These are phyloP conservation scores for Labrus mixtus DNA, from an alignment of 2,113 vertebrate species.

Conservation along the genomic window DNA sequence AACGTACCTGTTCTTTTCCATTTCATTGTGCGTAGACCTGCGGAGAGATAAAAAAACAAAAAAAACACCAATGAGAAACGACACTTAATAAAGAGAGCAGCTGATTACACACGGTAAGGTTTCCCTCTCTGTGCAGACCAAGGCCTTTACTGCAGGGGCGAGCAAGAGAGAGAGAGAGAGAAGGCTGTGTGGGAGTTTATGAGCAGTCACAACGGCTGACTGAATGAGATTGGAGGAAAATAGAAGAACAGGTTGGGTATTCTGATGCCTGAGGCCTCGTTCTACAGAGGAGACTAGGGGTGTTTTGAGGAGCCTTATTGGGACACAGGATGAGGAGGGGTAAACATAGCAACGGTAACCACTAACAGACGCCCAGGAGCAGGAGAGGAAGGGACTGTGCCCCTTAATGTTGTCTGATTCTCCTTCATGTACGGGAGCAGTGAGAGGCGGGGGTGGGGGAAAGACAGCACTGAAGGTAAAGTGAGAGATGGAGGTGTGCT, in stretches of 20 bases:
- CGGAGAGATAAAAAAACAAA: slow-evolving; percentile 70
- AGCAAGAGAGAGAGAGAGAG: slow-evolving; percentile 17
- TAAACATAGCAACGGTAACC: slow-evolving; percentile 81
- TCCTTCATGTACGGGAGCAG: slow-evolving; percentile 21
- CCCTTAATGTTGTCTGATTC: slow-evolving; percentile 42
- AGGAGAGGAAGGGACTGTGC: slow-evolving; percentile 25
- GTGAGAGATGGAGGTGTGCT: slow-evolving; percentile 38
- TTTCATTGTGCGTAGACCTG: slow-evolving; percentile 98
- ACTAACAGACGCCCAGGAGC: slow-evolving; percentile 67
- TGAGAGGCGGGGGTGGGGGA: background rate
- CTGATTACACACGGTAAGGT: slow-evolving; percentile 30
- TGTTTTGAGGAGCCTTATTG: slow-evolving; percentile 33
- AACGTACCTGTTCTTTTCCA: slow-evolving; percentile 97
- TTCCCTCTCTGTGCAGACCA: slow-evolving; percentile 35
- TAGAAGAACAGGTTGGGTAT: slow-evolving; percentile 22
- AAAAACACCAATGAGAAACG: slow-evolving; percentile 49
- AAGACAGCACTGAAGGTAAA: slow-evolving; percentile 30
- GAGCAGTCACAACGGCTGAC: slow-evolving; percentile 36
- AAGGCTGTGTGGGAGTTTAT: slow-evolving; percentile 61
- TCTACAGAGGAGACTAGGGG: slow-evolving; percentile 18
- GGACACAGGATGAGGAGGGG: slow-evolving; percentile 35
- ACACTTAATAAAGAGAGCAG: slow-evolving; percentile 28
- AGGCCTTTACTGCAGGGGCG: slow-evolving; percentile 43
- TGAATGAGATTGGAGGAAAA: slow-evolving; percentile 41
- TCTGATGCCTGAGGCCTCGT: slow-evolving; percentile 22